These are phyloP conservation scores for Lamellibrachia satsuma DNA, from an alignment of 2,888 invertebrate genomes.

Conservation along the genomic window DNA sequence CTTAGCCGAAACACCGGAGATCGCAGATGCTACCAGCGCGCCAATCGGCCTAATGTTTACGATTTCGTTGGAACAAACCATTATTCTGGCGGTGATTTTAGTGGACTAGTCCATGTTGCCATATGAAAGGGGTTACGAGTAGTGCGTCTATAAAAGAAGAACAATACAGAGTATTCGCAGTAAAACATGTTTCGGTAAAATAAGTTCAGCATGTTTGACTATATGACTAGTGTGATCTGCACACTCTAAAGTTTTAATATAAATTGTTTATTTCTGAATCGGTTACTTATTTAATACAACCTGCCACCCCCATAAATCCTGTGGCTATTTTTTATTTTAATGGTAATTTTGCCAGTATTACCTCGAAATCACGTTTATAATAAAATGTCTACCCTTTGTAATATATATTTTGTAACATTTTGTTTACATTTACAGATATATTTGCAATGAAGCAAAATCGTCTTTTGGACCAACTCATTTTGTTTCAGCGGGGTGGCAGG, in stretches of 20 bases:
- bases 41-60: background rate
- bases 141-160: background rate
- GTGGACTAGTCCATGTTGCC: constrained; percentile 5
- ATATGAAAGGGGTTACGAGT: background rate
- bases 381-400: background rate
- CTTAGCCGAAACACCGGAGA: background rate
- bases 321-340: background rate
- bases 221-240: background rate
- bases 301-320: background rate
- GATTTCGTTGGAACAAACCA: constrained; percentile 4
- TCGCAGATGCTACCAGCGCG: background rate
- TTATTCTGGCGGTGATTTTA: constrained; percentile 13
- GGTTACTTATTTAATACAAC: background rate
- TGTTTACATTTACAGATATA: background rate
- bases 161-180: background rate
- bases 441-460: background rate
- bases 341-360: background rate
- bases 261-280: background rate
- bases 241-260: background rate
- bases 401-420: background rate
- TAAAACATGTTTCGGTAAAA: background rate
- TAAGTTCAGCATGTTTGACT: background rate
- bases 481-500: background rate
- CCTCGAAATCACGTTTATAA: background rate
- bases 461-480: background rate